Evolutionary conservation across 2,888 invertebrate genomes (phyloP), one percentile per base, ranked within the genome.

Genomic region (Ophion costatus): DNA sequence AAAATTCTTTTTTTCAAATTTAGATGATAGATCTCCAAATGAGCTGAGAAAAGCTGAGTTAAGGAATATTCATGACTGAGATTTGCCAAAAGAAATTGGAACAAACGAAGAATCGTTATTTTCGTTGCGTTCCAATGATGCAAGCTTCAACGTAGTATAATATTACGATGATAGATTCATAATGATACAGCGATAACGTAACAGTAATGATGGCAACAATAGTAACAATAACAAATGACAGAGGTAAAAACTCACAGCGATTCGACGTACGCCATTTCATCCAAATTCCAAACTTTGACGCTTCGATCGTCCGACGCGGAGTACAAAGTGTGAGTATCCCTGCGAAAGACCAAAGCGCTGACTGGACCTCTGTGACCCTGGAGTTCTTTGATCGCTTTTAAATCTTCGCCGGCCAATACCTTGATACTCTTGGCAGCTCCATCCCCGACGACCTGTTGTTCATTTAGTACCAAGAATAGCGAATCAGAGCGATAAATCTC

Each of bases 211-310:
- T 38, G 7, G 0, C 9, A 9, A 1, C 7, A 9, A 7, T 38
- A 29, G 29, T 29, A 45, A 42, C 38, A 42, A 42, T 22, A 67
- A 61, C 20, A 24, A 59, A 14, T 6, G n/a, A 79, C 11, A 57
- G 33, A 51, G 20, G 42, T 38, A 2, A 3, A 51, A 33, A 88
- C 94, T 93, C 91, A 97, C 95, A 99, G 94, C 76, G 98, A 98
- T 94, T 99, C 99, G 11, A 99, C 97, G 94, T 98, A 99, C 1
- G 97, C 97, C 98, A 98, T 97, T 93, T 99, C 99, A 94, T 98
- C 98, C 78, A 99, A 94, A 88, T 98, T 98, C 99, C 99, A 99
- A 81, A 98, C 96, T 95, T 98, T 98, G 0, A 99, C 97, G 20
- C 97, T 96, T 88, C 96, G 95, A 92, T 98, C 98, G 92, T 95